These are phyloP conservation scores for Chlorops oryzae DNA, from an alignment of 1,140 invertebrate species.

Conservation along the genomic window DNA sequence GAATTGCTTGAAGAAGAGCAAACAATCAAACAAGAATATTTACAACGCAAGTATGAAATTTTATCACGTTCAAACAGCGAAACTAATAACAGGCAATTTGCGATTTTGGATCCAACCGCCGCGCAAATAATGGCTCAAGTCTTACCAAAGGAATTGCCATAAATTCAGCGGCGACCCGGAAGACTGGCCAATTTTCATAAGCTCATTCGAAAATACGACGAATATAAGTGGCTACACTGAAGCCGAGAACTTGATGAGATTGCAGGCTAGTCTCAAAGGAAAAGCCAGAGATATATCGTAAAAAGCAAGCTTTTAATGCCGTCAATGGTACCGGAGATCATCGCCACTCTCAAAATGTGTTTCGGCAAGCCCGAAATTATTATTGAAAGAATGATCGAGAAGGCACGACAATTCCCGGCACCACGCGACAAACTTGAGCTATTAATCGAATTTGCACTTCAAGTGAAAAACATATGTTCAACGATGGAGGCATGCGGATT, in stretches of 20 bases:
- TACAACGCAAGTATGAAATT: conserved; percentile 7
- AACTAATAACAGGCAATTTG: neutral
- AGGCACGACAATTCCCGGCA: neutral
- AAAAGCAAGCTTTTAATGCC: conserved; percentile 2
- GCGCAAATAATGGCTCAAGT: conserved; percentile 4
- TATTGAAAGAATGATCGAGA: neutral
- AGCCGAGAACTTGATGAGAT: conserved; percentile 1
- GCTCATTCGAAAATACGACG: conserved; percentile 5
- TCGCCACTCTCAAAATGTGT: conserved; percentile 6
- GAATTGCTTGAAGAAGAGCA: conserved; percentile 7
- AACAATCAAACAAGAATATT: conserved; percentile 3
- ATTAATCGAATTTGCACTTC: conserved; percentile 6
- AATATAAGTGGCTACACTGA: neutral
- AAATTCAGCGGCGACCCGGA: conserved; percentile 8
- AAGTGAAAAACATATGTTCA: conserved; percentile 5
- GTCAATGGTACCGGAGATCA: conserved; percentile 4
- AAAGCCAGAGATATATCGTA: too few relatives aligned
- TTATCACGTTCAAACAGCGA: neutral
- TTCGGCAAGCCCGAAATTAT: conserved; percentile 7
- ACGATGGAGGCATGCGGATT: conserved; percentile 8
- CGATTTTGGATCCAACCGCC: neutral
- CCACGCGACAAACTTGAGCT: conserved; percentile 2
- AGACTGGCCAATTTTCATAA: conserved; percentile 10
- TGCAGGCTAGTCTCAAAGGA: too few relatives aligned
- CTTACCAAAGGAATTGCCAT: conserved; percentile 1